Evolutionary conservation across 2,113 vertebrate species (phyloP).

Genomic region (Scartelaos histophorus): DNA sequence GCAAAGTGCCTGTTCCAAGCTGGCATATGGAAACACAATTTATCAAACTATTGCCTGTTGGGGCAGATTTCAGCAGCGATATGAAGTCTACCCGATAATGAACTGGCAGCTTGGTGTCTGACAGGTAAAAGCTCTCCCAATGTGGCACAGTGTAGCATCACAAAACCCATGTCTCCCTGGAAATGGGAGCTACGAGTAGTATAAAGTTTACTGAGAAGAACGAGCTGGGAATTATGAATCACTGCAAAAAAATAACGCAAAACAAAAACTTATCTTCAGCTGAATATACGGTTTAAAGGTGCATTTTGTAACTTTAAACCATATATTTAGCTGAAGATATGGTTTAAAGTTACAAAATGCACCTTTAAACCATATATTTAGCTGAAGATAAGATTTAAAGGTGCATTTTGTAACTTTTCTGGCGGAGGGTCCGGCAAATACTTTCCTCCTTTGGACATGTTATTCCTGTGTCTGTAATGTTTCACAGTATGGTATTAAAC

Average conservation of each 20-base stretch:
- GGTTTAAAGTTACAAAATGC: too few species aligned
- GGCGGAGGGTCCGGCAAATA: too few species aligned
- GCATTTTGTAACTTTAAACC: too few species aligned
- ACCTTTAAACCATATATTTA: too few species aligned
- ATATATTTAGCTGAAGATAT: too few species aligned
- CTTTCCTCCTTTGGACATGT: too few species aligned
- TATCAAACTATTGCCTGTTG: conserved; percentile 13
- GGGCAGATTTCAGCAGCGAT: conserved; percentile 4
- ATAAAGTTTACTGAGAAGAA: background rate
- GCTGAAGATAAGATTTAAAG: background rate
- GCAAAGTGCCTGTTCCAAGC: conserved; percentile 32
- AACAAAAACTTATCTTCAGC: background rate
- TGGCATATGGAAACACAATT: conserved; percentile 18
- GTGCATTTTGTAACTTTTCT: too few species aligned
- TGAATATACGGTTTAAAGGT: background rate
- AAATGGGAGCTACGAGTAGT: background rate
- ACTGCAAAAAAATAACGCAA: background rate
- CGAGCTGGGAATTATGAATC: background rate
- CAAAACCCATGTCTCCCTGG: conserved; percentile 2
- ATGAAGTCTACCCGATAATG: background rate
- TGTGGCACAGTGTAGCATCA: conserved; percentile 1
- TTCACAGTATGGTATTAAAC: too few species aligned
- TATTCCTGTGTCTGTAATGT: too few species aligned
- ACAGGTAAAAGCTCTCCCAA: conserved; percentile 5
- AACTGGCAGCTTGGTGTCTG: conserved; percentile 13